Base-by-base conservation (phyloP, 2,113 vertebrate species). In the Colinus virginianus region DNA sequence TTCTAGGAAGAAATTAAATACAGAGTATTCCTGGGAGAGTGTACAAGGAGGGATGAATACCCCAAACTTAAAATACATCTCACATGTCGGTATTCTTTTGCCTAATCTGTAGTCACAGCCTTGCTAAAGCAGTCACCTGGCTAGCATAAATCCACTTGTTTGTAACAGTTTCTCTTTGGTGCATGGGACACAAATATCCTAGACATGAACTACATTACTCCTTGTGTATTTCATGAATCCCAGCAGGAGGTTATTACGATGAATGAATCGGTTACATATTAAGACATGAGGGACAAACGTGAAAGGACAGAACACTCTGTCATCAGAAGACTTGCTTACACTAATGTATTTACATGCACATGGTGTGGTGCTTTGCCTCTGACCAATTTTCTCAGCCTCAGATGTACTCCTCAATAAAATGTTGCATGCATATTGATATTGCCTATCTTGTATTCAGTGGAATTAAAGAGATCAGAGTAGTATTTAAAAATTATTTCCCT, bases 401-500 rank as follows among this genome's bases (percentile, higher is more conserved):
- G 53, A 69, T 34, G 78, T 3, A 38, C 5, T 51, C 34, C 51
- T 81, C 63, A 75, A 40, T 1, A 86, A 88, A 55, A 7, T 5
- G 82, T 59, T 38, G 15, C 30, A 67, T 5, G 7, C 68, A 46
- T 38, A 55, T 8, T 21, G 6, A 70, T 56, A 46, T 49, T 82
- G 59, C 66, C n/a, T 23, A 11, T 62, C 23, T 48, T 77, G 49
- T 67, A 48, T 90, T 83, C 45, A 20, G 32, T 3, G 38, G 15
- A 51, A 49, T 4, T 72, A 36, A 88, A 71, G 42, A 87, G 43
- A 84, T 32, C 61, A 56, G 32, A 21, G 11, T 16, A 45, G 63
- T 70, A 67, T 87, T 89, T 90, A 90, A 89, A 94, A 59, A 10
- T 7, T 58, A 86, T 30, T 92, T 82, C 49, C 51, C 70, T 82